Percentiles rank a stretch among this genome's conserved stretches.
Evolutionary conservation across 2,888 invertebrate genomes (phyloP).

Genomic region (Atethmia centrago): DNA sequence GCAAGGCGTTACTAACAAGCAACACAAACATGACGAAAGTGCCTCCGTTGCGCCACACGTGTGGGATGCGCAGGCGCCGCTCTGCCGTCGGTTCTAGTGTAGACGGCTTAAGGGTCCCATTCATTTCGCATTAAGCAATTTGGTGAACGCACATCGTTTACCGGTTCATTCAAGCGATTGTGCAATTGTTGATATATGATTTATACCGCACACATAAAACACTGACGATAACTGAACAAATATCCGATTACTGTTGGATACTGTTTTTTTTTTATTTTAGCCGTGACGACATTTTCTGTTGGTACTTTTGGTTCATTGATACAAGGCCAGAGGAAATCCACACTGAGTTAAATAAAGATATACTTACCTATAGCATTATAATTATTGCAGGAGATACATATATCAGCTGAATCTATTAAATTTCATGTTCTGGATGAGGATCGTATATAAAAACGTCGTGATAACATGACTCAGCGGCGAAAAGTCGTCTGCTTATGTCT

Average conservation of each 20-base stretch:
- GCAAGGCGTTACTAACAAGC: slow-evolving; percentile 83
- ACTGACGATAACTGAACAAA: slow-evolving; percentile 58
- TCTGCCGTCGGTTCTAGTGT: slow-evolving; percentile 79
- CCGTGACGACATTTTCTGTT: slow-evolving; percentile 29
- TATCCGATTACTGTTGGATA: slow-evolving; percentile 34
- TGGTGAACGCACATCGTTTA: slow-evolving; percentile 86
- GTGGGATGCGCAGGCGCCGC: slow-evolving; percentile 88
- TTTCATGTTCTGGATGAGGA: slow-evolving; percentile 69
- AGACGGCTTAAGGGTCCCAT: slow-evolving; percentile 86
- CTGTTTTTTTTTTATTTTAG: slow-evolving; percentile 21
- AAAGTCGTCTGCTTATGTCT: slow-evolving; percentile 80
- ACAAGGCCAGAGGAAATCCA: slow-evolving; percentile 69
- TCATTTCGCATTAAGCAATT: slow-evolving; percentile 90
- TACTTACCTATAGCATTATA: slow-evolving; percentile 39
- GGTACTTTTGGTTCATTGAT: slow-evolving; percentile 39
- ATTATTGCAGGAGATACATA: slow-evolving; percentile 65
- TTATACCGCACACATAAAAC: slow-evolving; percentile 72
- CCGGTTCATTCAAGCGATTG: slow-evolving; percentile 87
- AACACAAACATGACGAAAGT: slow-evolving; percentile 88
- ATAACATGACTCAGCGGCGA: slow-evolving; percentile 80
- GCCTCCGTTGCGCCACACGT: slow-evolving; percentile 89
- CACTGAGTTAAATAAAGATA: slow-evolving; percentile 44
- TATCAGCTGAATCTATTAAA: slow-evolving; percentile 64
- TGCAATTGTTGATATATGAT: slow-evolving; percentile 79
- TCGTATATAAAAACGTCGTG: slow-evolving; percentile 70